Evolutionary conservation across 2,113 vertebrate species (phyloP), one percentile per base, ranked within the genome.

Genomic region (Apus apus): DNA sequence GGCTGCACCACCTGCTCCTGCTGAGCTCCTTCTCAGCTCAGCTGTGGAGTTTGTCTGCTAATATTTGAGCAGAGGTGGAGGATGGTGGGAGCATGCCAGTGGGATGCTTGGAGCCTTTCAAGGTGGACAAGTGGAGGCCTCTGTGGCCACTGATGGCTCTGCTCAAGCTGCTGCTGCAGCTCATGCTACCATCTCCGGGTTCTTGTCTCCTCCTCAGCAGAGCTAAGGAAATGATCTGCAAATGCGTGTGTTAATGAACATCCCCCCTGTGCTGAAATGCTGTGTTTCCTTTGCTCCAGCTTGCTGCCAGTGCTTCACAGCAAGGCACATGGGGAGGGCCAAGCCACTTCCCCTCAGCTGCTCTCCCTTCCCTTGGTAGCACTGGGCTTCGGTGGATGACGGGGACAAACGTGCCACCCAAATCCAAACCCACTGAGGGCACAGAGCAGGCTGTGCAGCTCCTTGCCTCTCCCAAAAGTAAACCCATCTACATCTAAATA

Each of bases 301-400:
- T 94, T 90, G 88, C 91, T 0, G 21, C 92, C 92, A 96, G 93
- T 21, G 11, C 34, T 89, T 86, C 68, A 1, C 95, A 88, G 87
- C 79, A 54, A 71, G 87, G 45, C 6, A 79, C 45, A 82, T 16
- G 7, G 72, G 71, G 68, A 84, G 65, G 72, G 85, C 90, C 85
- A 60, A 81, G 83, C 93, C 93, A 67, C 88, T 90, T 96, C 93
- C 96, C 92, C 93, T 67, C 82, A 94, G 83, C 96, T 94, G 96
- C 82, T 89, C 40, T 57, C 23, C 73, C 3, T 1, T 66, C 72
- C 84, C 72, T 23, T 46, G 21, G 73, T 45, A 60, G 76, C 62
- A 7, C 3, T 0, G 75, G 57, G 86, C 60, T 90, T 13, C 6
- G 5, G 40, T 4, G 0, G 36, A 56, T 58, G 51, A 81, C 25